Percentiles rank a stretch among this genome's conserved stretches.
Evolutionary conservation across 2,888 invertebrate species (phyloP).

Genomic region (Meiosimyza decipiens): DNA sequence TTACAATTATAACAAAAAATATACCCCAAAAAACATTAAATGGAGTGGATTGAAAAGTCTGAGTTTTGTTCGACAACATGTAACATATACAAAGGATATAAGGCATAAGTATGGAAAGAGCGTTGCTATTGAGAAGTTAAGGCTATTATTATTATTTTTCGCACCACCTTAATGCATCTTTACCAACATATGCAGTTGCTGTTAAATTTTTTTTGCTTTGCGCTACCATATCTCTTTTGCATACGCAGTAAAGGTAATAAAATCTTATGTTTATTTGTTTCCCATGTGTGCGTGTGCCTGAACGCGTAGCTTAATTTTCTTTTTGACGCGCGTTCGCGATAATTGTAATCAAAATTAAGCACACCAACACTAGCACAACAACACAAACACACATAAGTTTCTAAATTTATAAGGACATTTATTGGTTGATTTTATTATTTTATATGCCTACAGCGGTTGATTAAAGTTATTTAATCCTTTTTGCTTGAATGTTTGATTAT

Average conservation of each 20-base stretch:
- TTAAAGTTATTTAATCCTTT: conserved; percentile 34
- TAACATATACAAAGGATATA: conserved; percentile 40
- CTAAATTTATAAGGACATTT: conserved; percentile 31
- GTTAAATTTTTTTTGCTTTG: no score
- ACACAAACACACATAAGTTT: conserved; percentile 7
- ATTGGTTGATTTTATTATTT: conserved; percentile 35
- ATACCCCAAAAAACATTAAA: conserved; percentile 23
- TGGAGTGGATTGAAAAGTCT: conserved; percentile 35
- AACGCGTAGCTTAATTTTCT: conserved; percentile 26
- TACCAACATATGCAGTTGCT: conserved; percentile 17
- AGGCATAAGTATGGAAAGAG: no score
- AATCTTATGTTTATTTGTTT: conserved; percentile 50
- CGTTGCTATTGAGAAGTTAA: no score
- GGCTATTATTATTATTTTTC: no score
- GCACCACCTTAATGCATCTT: no score
- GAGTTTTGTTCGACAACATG: conserved; percentile 40
- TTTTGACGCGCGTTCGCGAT: conserved; percentile 32
- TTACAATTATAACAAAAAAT: conserved; percentile 39
- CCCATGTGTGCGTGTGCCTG: conserved; percentile 11
- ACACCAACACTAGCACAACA: conserved; percentile 14
- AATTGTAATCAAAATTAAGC: conserved; percentile 36
- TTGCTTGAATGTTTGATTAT: conserved; percentile 25
- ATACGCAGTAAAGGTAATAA: conserved; percentile 43
- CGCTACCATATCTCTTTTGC: conserved; percentile 15
- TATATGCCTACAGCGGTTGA: conserved; percentile 23